Percentiles rank a stretch among this genome's conserved stretches.
These are phyloP conservation scores for Leptura quadrifasciata DNA, from an alignment of 2,888 invertebrate species.

Conservation along the genomic window DNA sequence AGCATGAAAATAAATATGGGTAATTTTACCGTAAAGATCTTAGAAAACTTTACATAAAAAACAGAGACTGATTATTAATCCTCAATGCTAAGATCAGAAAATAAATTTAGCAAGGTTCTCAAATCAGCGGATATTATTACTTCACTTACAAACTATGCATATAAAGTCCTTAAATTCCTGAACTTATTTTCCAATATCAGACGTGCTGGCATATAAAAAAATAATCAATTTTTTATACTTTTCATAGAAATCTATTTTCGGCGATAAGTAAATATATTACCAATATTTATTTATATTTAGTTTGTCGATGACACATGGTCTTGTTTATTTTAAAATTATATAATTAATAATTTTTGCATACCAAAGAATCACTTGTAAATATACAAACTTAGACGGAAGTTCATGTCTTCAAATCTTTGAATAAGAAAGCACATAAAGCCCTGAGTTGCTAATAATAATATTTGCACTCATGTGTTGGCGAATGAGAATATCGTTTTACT, in stretches of 20 bases:
- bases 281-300: conserved; percentile 7
- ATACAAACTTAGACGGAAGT: neutral
- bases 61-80: neutral
- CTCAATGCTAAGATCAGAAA: neutral
- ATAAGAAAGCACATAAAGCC: too few relatives aligned
- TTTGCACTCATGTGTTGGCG: too few relatives aligned
- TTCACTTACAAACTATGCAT: neutral
- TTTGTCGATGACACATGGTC: neutral
- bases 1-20: too few relatives aligned
- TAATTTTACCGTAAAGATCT: too few relatives aligned
- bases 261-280: conserved; percentile 4
- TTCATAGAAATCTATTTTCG: neutral
- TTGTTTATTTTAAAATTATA: conserved; percentile 9
- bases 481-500: too few relatives aligned
- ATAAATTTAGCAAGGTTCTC: neutral
- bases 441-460: too few relatives aligned
- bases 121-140: conserved; percentile 7
- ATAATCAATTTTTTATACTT: conserved; percentile 16
- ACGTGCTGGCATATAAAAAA: conserved; percentile 10
- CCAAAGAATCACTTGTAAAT: neutral
- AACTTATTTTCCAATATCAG: too few relatives aligned
- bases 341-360: neutral
- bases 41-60: too few relatives aligned
- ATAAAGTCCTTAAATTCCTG: conserved; percentile 11
- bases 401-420: too few relatives aligned